These are phyloP conservation scores for Smithornis capensis DNA, from an alignment of 2,113 vertebrate species.

Conservation along the genomic window DNA sequence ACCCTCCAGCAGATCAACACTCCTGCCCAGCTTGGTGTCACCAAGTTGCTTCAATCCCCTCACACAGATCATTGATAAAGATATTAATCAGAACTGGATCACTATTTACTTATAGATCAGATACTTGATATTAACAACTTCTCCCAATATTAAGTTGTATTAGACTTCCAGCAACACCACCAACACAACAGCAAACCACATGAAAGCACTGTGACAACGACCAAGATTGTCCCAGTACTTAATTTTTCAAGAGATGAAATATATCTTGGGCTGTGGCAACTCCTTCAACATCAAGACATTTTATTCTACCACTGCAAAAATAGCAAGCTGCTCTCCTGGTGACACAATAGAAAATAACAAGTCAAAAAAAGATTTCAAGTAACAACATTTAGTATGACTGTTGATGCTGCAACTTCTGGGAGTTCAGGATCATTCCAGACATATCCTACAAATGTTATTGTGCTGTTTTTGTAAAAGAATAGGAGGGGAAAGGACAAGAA, in stretches of 20 bases:
- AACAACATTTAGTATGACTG: not conserved
- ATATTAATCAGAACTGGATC: not conserved
- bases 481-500: not conserved
- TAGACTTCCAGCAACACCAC: not conserved
- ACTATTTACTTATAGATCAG: not conserved
- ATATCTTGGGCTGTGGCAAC: not conserved
- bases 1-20: not conserved
- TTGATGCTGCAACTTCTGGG: not conserved
- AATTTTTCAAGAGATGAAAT: not conserved
- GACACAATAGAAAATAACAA: not conserved
- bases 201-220: not conserved
- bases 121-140: not conserved
- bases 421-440: not conserved
- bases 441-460: not conserved
- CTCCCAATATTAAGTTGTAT: not conserved
- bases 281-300: not conserved
- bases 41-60: rapidly evolving
- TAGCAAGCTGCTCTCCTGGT: not conserved
- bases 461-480: not conserved
- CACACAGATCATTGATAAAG: not conserved
- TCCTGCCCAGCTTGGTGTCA: not conserved
- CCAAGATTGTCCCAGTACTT: not conserved
- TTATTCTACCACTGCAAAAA: not conserved
- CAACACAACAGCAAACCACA: not conserved
- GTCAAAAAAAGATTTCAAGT: not conserved